Conservation (phyloP, 2,113 vertebrate genomes). For the Trinectes maculatus region DNA sequence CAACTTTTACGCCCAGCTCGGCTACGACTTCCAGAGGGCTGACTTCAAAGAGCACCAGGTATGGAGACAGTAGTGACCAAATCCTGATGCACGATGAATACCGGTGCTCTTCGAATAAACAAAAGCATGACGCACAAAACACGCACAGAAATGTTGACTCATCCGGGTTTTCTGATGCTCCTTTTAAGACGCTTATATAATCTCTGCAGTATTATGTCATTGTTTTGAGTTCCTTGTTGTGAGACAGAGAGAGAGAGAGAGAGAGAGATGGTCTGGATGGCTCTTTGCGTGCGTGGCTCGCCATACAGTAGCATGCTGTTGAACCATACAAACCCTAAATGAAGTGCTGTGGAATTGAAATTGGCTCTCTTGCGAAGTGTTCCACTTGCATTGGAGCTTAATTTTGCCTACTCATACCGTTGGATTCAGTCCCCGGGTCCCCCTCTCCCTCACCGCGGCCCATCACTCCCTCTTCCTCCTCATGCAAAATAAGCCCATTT, state of each 20-base stretch:
- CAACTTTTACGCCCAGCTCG: slow-evolving; percentile 65
- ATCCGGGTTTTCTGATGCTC: slow-evolving; percentile 28
- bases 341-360: slow-evolving; percentile 79
- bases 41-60: slow-evolving; percentile 72
- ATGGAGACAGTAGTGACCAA: slow-evolving; percentile 7
- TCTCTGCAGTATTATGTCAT: slow-evolving; percentile 57
- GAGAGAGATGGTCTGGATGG: slow-evolving; percentile 47
- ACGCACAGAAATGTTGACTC: background rate
- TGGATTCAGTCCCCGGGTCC: slow-evolving; percentile 73
- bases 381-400: slow-evolving; percentile 80
- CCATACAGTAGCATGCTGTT: slow-evolving; percentile 63
- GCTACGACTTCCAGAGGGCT: slow-evolving; percentile 61
- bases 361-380: slow-evolving; percentile 81
- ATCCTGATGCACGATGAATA: background rate
- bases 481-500: slow-evolving; percentile 78
- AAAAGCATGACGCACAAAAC: background rate
- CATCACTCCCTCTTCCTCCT: slow-evolving; percentile 65
- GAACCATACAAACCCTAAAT: slow-evolving; percentile 80
- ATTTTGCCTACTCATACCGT: slow-evolving; percentile 83
- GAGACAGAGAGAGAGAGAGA: slow-evolving; percentile 19
- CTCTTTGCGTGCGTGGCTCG: slow-evolving; percentile 66
- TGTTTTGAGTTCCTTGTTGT: slow-evolving; percentile 63
- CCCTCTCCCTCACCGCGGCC: slow-evolving; percentile 66
- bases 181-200: slow-evolving; percentile 42
- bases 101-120: background rate